Evolutionary conservation across 2,888 invertebrate genomes (phyloP), one percentile per base, ranked within the genome.

Genomic region (Galerucella pusilla): DNA sequence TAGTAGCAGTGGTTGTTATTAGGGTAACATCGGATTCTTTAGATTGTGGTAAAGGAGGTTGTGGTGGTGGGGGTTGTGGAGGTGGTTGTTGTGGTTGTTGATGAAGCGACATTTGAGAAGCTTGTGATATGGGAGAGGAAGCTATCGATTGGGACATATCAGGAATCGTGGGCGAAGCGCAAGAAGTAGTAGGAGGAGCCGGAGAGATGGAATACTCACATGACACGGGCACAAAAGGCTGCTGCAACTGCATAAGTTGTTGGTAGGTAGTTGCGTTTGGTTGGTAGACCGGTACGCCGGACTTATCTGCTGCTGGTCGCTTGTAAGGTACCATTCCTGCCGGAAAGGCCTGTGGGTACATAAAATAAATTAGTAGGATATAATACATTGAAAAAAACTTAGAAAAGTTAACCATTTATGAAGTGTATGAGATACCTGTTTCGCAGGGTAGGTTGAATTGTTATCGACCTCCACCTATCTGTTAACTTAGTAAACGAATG

Each of bases 181-280:
- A 80, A 75, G 83, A 82, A 73, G 81, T 73, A 66, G 83, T 83
- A 70, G 87, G 88, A 85, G 88, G 87, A 87, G 91, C 90, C 89
- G 92, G 91, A 89, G 92, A 91, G 90, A 91, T 91, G 91, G 92
- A 92, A 94, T 95, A 96, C 97, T 97, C 97, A 97, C 97, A 97
- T 95, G 97, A 96, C 91, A 97, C 96, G 93, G 97, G 96, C 93
- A 97, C 96, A 92, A 96, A 97, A 89, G 96, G 97, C 93, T 96
- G 96, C 90, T 94, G 93, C 87, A 96, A 92, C 91, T 96, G 96
- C 93, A 97, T 94, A 90, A 97, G 93, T 90, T 97, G 97, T 90
- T 97, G 97, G 91, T 96, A 96, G 87, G 96, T 95, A 86, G 94
- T 94, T 86, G 94, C 94, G 87, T 93, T 93, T 87, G 97, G 96